Percentiles rank a stretch among this genome's conserved stretches.
Evolutionary conservation across 2,888 invertebrate genomes (phyloP).

Genomic region (Globia sparganii): DNA sequence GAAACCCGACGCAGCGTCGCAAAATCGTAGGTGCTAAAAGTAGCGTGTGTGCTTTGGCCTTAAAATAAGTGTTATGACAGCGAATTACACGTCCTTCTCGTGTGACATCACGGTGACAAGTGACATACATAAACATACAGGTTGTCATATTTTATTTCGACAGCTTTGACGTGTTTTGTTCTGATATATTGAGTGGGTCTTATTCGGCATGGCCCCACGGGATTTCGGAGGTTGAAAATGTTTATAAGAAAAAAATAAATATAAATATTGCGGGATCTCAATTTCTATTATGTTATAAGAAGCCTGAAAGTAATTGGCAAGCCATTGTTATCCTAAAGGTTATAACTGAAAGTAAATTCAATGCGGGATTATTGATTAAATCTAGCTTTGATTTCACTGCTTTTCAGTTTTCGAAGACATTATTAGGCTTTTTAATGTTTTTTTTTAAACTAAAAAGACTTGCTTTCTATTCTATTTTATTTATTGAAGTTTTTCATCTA

Average conservation of each 20-base stretch:
- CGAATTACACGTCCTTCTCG: conserved; percentile 26
- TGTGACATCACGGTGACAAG: conserved; percentile 40
- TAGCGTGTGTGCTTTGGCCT: no score
- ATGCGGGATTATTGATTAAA: background rate
- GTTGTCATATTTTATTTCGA: conserved; percentile 49
- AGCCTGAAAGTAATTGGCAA: conserved; percentile 4
- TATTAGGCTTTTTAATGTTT: background rate
- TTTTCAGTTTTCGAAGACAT: background rate
- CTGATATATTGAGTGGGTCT: conserved; percentile 32
- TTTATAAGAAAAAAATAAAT: conserved; percentile 4
- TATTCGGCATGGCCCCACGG: conserved; percentile 3
- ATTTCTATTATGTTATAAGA: background rate
- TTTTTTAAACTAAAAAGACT: conserved; percentile 1
- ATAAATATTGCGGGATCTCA: background rate
- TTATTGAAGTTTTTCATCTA: background rate
- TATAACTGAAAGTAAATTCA: background rate
- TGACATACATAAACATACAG: conserved; percentile 41
- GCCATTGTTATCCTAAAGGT: background rate
- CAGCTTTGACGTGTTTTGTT: conserved; percentile 40
- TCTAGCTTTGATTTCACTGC: background rate
- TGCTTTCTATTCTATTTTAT: conserved; percentile 1
- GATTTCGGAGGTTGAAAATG: background rate
- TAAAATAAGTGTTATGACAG: conserved; percentile 13
- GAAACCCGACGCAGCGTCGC: no score
- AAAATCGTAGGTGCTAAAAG: no score